Base-by-base conservation (phyloP, 2,888 invertebrate species). In the Drosophila sordidula region DNA sequence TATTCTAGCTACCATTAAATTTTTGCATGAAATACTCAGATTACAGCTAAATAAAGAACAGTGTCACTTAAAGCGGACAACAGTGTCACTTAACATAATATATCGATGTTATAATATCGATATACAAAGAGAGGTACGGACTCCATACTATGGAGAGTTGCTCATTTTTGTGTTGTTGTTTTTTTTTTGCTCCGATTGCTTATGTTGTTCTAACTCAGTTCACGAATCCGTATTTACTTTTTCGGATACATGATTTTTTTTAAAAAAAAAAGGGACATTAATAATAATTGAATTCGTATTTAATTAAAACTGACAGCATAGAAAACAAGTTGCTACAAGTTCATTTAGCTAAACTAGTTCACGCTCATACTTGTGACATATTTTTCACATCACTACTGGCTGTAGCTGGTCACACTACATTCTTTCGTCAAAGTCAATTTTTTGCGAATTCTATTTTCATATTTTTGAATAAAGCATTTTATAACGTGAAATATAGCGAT, bases 401-500 rank as follows among this genome's bases (percentile, higher is more conserved):
- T 14, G 26, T 1, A 65, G 56, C 32, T 80, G 80, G 80, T 61
- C 84, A 84, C 80, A 83, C 69, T 45, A 11, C 45, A 34, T 54
- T 18, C 34, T 36, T 49, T 66, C 38, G 38, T 62, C 44, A n/a
- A 22, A 58, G 51, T 66, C 66, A 61, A 57, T 68, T 64, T 74
- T 68, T 85, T 82, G 83, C 80, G 32, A 85, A 82, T 82, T 81
- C 75, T 75, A 80, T 84, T 76, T 75, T 67, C 58, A 75, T 73
- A 73, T 56, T 58, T 81, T 70, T 49, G 22, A 51, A 78, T 66
- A 70, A 70, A 56, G 62, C 70, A 70, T 52, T 62, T 46, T 64
- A 80, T 45, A 47, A 47, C 45, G 41, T 49, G 38, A 25, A 55
- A 51, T 66, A 56, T 41, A 49, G n/a, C 22, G n/a, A 44, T 18